Percentiles rank a stretch among this genome's conserved stretches.
These are phyloP conservation scores for Palythoa grandis DNA, from an alignment of 92 coral and sea anemone genomes.

Conservation along the genomic window DNA sequence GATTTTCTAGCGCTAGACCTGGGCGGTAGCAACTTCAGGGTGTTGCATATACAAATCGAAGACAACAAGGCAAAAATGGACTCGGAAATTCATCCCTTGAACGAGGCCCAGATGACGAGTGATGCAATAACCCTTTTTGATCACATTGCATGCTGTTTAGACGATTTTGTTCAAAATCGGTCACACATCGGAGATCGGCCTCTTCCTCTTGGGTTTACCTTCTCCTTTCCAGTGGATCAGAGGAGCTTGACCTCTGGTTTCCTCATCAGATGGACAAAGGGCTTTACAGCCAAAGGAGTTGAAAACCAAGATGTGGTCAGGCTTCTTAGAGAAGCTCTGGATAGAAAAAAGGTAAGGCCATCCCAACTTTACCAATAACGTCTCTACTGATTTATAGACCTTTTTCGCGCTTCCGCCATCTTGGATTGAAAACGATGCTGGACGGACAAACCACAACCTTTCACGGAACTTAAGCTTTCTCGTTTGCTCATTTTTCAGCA, in stretches of 20 bases:
- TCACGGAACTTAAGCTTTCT: too few relatives aligned
- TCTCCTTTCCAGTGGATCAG: slow-evolving; percentile 95
- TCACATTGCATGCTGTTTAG: slow-evolving; percentile 91
- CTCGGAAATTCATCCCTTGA: slow-evolving; percentile 81
- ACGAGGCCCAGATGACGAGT: slow-evolving; percentile 88
- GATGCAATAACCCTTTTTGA: slow-evolving; percentile 86
- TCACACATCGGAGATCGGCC: slow-evolving; percentile 61
- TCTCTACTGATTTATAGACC: too few relatives aligned
- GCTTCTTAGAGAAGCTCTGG: slow-evolving; percentile 81
- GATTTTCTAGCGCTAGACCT: slow-evolving; percentile 94
- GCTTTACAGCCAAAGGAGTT: slow-evolving; percentile 89
- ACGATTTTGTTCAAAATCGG: slow-evolving; percentile 87
- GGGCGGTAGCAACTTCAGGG: slow-evolving; percentile 97
- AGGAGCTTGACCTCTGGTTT: slow-evolving; percentile 88
- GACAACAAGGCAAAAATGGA: slow-evolving; percentile 77
- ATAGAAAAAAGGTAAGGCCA: slow-evolving; percentile 66
- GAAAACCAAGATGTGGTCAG: slow-evolving; percentile 90
- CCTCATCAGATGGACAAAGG: slow-evolving; percentile 93
- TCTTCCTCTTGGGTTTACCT: slow-evolving; percentile 93
- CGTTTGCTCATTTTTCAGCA: too few relatives aligned
- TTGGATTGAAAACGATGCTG: too few relatives aligned
- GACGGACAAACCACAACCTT: too few relatives aligned
- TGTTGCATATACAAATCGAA: slow-evolving; percentile 73
- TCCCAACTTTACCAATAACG: too few relatives aligned
- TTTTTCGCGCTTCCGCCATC: too few relatives aligned